Base-by-base conservation (phyloP, 2,888 invertebrate species). In the Reticulitermes lucifugus region DNA sequence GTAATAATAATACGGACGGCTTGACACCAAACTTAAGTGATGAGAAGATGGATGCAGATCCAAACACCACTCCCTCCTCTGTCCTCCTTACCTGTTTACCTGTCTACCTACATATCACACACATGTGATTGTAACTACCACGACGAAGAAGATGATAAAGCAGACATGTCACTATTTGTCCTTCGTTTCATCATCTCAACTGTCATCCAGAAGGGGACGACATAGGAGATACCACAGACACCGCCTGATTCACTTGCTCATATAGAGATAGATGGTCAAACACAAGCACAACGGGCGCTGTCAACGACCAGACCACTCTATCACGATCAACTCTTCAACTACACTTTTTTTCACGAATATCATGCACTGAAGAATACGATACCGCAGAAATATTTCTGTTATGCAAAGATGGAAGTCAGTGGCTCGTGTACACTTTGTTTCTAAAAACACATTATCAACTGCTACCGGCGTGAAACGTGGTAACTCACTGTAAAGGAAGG, bases 291-390 rank as follows among this genome's bases (percentile, higher is more conserved):
- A 41, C 73, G 73, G 70, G 73, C 73, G 73, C 73, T 73, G 73
- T 73, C 73, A 73, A 73, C 73, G 25, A 29, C 41, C 41, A 73
- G 35, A 73, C 73, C 73, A 41, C 73, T 73, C 73, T 73, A 73
- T 73, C 73, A 73, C 73, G 25, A 73, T 73, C 73, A 41, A 21
- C 73, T 29, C 71, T 35, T 35, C 35, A 29, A 29, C 71, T 71
- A 18, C 18, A 9, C 18, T 35, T 35, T 29, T 35, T 7, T 71
- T 35, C 41, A 41, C 41, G 73, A 18, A 41, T 0, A 73, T 14
- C 35, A 35, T 1, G 12, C 22, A 73, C 29, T 73, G 73, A 73
- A 41, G 73, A 29, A 73, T 21, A 73, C 18, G 0, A 5, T 7
- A 35, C 73, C 18, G 21, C 73, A 21, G 73, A 21, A 73, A 46